Base-by-base conservation (phyloP, 2,888 invertebrate species). In the Argyra leucocephala region DNA sequence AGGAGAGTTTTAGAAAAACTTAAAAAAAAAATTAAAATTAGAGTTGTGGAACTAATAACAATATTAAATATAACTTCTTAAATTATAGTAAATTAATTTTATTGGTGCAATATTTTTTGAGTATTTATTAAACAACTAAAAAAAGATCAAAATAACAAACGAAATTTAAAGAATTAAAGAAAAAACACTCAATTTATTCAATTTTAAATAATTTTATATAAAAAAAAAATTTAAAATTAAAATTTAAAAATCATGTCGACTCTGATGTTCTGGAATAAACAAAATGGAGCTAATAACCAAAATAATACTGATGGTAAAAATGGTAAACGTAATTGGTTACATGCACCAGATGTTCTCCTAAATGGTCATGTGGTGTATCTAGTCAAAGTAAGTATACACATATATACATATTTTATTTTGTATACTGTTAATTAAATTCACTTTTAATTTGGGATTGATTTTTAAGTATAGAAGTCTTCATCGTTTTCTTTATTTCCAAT, bases 321-420 rank as follows among this genome's bases (percentile, higher is more conserved):
- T 69, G 75, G 74, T 67, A 83, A 83, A 74, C 81, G 85, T 73
- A 89, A 89, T 81, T 96, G 96, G 96, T 88, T 96, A 70, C 96
- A 97, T 81, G 89, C 94, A 66, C 93, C 96, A 62, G 97, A 96
- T 77, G 88, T 93, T 24, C 85, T 98, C 65, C 88, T 93, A 74
- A 92, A 91, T 77, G 97, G 97, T 63, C 96, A 96, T 76, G 94
- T 98, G 73, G 95, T 94, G 65, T 98, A 97, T 84, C 87, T 95
- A 81, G 97, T 97, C 78, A 96, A 97, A 89, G 93, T 93, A 81
- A 76, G 81, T 73, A 3, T n/a, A 9, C 12, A 31, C 12, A 6
- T 12, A n/a, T 60, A 10, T 57, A 57, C 5, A n/a, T 57, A n/a
- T 57, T 57, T 57, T 57, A 57, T 57, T 57, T 57, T 10, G 57